These are phyloP conservation scores for Bombyx mandarina DNA, from an alignment of 1,140 invertebrate species.

Conservation along the genomic window DNA sequence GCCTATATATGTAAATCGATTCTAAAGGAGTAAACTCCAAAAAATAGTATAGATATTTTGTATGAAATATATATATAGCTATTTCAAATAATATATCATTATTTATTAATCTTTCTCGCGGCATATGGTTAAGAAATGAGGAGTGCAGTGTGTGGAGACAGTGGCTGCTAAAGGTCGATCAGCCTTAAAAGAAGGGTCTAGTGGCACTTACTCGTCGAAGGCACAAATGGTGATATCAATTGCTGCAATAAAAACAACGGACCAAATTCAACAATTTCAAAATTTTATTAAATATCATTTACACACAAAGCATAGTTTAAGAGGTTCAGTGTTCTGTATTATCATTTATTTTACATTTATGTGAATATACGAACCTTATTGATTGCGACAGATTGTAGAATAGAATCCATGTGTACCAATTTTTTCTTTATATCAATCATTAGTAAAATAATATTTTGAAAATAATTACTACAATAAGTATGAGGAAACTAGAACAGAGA, in stretches of 20 bases:
- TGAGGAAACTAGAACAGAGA: not conserved
- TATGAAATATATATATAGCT: conserved; percentile 1
- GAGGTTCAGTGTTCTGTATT: too few species aligned
- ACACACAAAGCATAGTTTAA: too few species aligned
- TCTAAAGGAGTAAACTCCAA: too few species aligned
- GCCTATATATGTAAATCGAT: too few species aligned
- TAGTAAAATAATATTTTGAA: not conserved
- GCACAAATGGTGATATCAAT: conserved; percentile 13
- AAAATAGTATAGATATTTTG: not conserved
- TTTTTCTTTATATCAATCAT: not conserved
- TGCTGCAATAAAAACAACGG: conserved; percentile 14
- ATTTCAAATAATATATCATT: not conserved
- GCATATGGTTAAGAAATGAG: conserved; percentile 13
- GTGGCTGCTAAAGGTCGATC: conserved; percentile 17
- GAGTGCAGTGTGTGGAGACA: conserved; percentile 6
- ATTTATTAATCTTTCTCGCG: not conserved
- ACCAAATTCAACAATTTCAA: not conserved
- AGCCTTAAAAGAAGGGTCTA: conserved; percentile 13
- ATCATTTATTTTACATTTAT: too few species aligned
- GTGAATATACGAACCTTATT: too few species aligned
- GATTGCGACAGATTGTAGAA: not conserved
- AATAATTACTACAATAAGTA: not conserved
- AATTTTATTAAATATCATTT: too few species aligned
- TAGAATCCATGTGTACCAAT: not conserved
- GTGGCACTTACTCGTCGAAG: conserved; percentile 8